A percentile compares a stretch with the other conserved stretches of the same genome.
Conservation (phyloP, 2,888 invertebrate genomes). For the Chalcis sispes region DNA sequence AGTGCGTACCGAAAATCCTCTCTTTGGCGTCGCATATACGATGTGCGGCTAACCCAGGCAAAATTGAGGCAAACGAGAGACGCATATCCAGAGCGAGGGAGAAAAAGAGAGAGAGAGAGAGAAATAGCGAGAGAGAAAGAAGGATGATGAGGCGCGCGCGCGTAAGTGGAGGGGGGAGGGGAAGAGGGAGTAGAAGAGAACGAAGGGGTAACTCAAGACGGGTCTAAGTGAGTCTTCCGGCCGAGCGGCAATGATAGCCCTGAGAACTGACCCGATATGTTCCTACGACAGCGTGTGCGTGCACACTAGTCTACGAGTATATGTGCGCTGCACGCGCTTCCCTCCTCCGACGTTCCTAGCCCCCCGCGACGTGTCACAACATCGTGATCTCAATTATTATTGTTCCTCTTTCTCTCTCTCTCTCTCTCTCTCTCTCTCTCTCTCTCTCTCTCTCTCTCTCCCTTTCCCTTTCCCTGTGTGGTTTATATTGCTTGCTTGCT, state of each 20-base stretch:
- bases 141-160: no score
- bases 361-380: conserved; percentile 68
- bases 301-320: conserved; percentile 37
- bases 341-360: conserved; percentile 4
- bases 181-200: conserved; percentile 8
- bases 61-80: no score
- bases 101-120: neutral
- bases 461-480: no score
- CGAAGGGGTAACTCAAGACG: conserved; percentile 75
- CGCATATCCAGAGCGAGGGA: neutral
- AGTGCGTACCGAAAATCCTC: conserved; percentile 24
- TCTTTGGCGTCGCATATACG: neutral
- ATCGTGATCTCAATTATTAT: conserved; percentile 65
- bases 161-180: neutral
- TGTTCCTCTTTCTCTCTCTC: no score
- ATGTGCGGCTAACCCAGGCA: neutral
- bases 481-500: no score
- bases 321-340: conserved; percentile 55
- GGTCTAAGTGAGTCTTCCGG: conserved; percentile 77
- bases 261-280: conserved; percentile 75
- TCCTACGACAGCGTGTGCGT: neutral
- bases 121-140: conserved; percentile 5
- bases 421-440: no score
- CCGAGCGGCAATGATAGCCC: conserved; percentile 75
- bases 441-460: no score